These are phyloP conservation scores for Sesia apiformis DNA, from an alignment of 2,888 invertebrate species.

Conservation along the genomic window DNA sequence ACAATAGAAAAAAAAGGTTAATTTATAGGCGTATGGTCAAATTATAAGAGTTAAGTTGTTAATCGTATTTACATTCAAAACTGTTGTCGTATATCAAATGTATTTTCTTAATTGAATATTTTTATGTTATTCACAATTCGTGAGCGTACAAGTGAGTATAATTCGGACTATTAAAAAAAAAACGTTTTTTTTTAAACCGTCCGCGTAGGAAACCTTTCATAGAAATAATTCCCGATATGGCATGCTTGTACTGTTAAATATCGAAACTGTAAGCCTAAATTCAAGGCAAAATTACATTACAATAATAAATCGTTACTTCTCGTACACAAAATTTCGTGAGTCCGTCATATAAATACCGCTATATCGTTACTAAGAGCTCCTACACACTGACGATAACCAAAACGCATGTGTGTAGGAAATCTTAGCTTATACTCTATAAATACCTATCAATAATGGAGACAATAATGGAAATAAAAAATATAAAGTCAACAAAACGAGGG, in stretches of 20 bases:
- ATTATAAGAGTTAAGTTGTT: no score
- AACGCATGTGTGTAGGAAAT: neutral
- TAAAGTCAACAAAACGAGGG: constrained; percentile 10
- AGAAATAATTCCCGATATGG: neutral
- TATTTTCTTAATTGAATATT: no score
- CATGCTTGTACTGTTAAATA: constrained; percentile 1
- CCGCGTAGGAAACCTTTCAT: no score
- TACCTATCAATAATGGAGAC: neutral
- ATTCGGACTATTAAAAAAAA: no score
- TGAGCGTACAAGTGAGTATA: no score
- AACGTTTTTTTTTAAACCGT: no score
- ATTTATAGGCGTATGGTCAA: no score
- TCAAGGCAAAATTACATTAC: constrained; percentile 35
- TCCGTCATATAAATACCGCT: neutral
- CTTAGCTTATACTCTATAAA: neutral
- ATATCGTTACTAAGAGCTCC: neutral
- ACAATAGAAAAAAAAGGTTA: no score
- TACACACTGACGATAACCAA: neutral
- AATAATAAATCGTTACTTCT: neutral
- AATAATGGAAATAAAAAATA: neutral
- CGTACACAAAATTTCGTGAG: neutral
- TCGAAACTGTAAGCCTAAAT: constrained; percentile 34
- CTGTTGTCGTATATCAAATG: no score
- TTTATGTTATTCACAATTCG: no score
- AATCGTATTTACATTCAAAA: no score